phyloP scores from a whole-genome alignment of 2,888 invertebrate genomes.

The Cancer borealis region DNA sequence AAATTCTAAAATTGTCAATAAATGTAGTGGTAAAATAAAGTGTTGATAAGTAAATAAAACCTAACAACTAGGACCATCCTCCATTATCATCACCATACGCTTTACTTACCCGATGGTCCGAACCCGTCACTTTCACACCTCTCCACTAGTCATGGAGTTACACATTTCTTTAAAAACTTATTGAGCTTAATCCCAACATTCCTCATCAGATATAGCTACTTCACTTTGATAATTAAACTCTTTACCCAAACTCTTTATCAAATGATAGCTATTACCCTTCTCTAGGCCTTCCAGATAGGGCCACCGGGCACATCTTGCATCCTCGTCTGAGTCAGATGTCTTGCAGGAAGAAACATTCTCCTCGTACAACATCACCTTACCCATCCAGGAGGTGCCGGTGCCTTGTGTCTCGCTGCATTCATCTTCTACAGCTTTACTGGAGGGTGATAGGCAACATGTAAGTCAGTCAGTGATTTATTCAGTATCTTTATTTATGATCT shows the following conservation, averaged over 20 bases:
- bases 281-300: neutral
- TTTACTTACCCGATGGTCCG: too few relatives aligned
- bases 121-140: too few relatives aligned
- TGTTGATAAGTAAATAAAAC: too few relatives aligned
- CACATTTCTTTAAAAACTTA: neutral
- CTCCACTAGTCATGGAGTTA: neutral
- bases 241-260: neutral
- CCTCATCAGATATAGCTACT: neutral
- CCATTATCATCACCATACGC: too few relatives aligned
- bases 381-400: conserved; percentile 9
- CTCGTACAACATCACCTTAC: conserved; percentile 27
- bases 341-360: neutral
- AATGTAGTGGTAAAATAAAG: too few relatives aligned
- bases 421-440: conserved; percentile 6
- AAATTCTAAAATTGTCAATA: too few relatives aligned
- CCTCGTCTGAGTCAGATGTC: conserved; percentile 2
- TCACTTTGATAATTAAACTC: neutral
- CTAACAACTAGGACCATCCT: too few relatives aligned
- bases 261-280: neutral
- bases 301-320: neutral
- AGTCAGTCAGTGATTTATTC: neutral
- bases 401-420: neutral
- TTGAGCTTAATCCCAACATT: neutral
- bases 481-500: neutral
- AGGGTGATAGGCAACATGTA: neutral